Percentiles rank a stretch among this genome's conserved stretches.
These are phyloP conservation scores for Apodemia zela DNA, from an alignment of 2,888 invertebrate genomes.

Conservation along the genomic window DNA sequence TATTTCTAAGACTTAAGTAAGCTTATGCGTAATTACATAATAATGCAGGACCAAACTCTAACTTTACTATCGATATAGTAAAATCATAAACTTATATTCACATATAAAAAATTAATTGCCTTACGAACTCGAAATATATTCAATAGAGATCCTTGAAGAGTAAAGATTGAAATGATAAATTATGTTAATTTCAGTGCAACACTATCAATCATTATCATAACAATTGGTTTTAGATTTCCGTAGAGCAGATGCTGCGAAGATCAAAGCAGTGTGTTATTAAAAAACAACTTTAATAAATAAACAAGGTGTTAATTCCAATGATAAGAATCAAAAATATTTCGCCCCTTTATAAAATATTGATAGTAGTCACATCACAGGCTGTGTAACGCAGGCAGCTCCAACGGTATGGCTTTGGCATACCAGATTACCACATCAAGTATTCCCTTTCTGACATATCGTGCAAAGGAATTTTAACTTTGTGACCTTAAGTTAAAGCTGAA, in stretches of 20 bases:
- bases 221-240: conserved; percentile 40
- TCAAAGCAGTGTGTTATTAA: conserved; percentile 45
- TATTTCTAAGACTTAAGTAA: no score
- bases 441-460: conserved; percentile 44
- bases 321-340: conserved; percentile 65
- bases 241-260: conserved; percentile 57
- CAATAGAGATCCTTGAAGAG: background rate
- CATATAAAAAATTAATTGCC: background rate
- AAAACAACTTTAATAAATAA: conserved; percentile 54
- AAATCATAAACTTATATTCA: no score
- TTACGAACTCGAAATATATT: background rate
- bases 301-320: conserved; percentile 74
- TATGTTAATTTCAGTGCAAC: background rate
- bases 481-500: conserved; percentile 27
- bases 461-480: conserved; percentile 36
- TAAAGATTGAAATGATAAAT: background rate
- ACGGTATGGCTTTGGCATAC: conserved; percentile 61
- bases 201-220: conserved; percentile 30
- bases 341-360: conserved; percentile 73
- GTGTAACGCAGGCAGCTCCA: conserved; percentile 70
- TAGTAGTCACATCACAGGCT: conserved; percentile 65
- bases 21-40: no score
- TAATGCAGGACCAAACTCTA: no score
- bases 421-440: conserved; percentile 70
- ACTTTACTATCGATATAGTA: no score